phyloP scores from a whole-genome alignment of 2,797 vertebrate species.

The Halcyon leucocephala region DNA sequence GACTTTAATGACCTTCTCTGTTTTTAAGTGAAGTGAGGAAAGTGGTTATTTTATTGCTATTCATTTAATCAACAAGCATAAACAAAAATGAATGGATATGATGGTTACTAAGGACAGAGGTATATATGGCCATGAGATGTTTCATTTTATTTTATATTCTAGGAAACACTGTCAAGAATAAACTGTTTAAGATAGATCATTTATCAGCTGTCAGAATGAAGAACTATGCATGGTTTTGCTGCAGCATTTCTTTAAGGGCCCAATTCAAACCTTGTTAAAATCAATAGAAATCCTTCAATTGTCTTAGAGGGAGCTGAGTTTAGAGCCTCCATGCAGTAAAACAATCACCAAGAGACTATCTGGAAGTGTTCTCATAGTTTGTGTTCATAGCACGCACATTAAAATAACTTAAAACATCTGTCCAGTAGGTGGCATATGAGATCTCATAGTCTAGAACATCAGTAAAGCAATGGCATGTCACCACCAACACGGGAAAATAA shows the following conservation, averaged over 20 bases:
- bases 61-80: neutral
- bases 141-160: neutral
- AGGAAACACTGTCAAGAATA: neutral
- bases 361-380: neutral
- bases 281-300: neutral
- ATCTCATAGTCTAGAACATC: neutral
- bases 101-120: neutral
- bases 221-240: neutral
- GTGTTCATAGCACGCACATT: neutral
- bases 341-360: neutral
- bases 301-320: neutral
- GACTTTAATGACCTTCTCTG: neutral
- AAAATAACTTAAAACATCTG: conserved; percentile 20
- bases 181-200: neutral
- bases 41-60: conserved; percentile 15
- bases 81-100: neutral
- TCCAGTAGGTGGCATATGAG: conserved; percentile 25
- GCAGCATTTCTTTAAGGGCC: neutral
- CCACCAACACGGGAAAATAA: neutral
- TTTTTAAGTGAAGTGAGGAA: neutral
- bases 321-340: neutral
- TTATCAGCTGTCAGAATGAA: neutral
- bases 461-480: neutral
- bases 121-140: neutral
- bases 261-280: neutral